Evolutionary conservation across 2,797 vertebrate species (phyloP).

Genomic region (Australoheros facetus): DNA sequence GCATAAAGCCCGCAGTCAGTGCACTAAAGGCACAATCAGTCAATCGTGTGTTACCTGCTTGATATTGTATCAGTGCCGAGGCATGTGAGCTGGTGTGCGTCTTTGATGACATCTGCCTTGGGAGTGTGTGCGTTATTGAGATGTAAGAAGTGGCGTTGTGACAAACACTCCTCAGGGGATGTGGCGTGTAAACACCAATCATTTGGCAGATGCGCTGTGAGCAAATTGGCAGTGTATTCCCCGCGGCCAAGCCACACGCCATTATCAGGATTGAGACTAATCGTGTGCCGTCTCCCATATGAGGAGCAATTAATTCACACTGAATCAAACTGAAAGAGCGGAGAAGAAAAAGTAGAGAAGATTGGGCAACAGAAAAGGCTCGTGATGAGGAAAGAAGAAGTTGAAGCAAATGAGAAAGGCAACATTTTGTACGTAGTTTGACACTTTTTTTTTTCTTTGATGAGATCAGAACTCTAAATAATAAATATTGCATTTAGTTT

Average conservation of each 20-base stretch:
- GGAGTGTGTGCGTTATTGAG: slow-evolving; percentile 78
- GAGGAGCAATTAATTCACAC: slow-evolving; percentile 87
- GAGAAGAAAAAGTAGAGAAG: slow-evolving; percentile 45
- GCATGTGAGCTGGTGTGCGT: neutral
- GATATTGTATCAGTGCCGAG: slow-evolving; percentile 4
- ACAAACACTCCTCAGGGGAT: slow-evolving; percentile 83
- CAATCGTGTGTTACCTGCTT: neutral
- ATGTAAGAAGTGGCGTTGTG: slow-evolving; percentile 82
- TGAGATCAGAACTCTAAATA: slow-evolving; percentile 10
- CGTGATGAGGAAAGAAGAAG: neutral
- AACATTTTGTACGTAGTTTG: slow-evolving; percentile 7
- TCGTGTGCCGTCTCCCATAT: slow-evolving; percentile 84
- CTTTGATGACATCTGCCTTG: slow-evolving; percentile 42
- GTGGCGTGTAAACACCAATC: slow-evolving; percentile 86
- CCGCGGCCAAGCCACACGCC: slow-evolving; percentile 79
- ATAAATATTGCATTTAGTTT: slow-evolving; percentile 20
- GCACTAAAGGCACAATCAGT: neutral
- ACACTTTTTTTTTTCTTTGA: slow-evolving; percentile 3
- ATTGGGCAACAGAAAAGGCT: slow-evolving; percentile 2
- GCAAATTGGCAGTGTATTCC: slow-evolving; percentile 85
- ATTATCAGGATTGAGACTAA: slow-evolving; percentile 89
- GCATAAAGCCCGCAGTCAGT: neutral
- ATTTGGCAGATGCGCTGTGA: slow-evolving; percentile 85
- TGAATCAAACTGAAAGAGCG: slow-evolving; percentile 78
- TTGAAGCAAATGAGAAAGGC: neutral